Evolutionary conservation across 2,888 invertebrate species (phyloP), one percentile per base, ranked within the genome.

Genomic region (Prosapia bicincta): DNA sequence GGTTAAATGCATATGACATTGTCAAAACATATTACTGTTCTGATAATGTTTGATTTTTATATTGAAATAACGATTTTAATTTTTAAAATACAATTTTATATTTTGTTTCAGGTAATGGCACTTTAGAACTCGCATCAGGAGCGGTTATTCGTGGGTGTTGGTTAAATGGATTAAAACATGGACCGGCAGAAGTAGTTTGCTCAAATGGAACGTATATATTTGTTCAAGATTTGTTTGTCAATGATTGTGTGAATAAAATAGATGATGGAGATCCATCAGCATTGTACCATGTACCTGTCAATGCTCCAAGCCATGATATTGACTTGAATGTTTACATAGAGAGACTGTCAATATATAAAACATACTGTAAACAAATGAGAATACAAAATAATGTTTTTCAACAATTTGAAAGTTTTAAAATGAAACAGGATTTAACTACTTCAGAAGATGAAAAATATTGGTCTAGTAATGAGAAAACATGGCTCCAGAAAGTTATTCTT

Each of bases 181-280:
- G 76, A 9, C 65, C 72, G 25, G 76, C 70, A 9, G 76, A 76
- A 67, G 72, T 76, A 0, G 26, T 76, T 30, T 76, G 76, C 24
- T 66, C 32, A 20, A 76, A 76, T 24, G 76, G 76, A 1, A 32
- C 66, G 3, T 67, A 38, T 24, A 23, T 76, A 26, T 30, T 70
- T 13, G 73, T 20, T 6, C 43, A 76, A 13, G 38, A 72, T 20
- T 54, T 76, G 9, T 76, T 76, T 67, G 25, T 25, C 9, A 32
- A 76, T 3, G 76, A 74, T 20, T 28, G 43, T 71, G 23, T 76
- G 9, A 38, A 20, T 10, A 26, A 6, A 23, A 66, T 69, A 26
- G 28, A 26, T 71, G 26, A 71, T 26, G 26, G 24, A 71, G 20
- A 20, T 26, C 1, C 66, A 24, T 28, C 3, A 43, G 6, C 68